These are phyloP conservation scores for Discoglossus pictus DNA, from an alignment of 2,797 vertebrate species.

Conservation along the genomic window DNA sequence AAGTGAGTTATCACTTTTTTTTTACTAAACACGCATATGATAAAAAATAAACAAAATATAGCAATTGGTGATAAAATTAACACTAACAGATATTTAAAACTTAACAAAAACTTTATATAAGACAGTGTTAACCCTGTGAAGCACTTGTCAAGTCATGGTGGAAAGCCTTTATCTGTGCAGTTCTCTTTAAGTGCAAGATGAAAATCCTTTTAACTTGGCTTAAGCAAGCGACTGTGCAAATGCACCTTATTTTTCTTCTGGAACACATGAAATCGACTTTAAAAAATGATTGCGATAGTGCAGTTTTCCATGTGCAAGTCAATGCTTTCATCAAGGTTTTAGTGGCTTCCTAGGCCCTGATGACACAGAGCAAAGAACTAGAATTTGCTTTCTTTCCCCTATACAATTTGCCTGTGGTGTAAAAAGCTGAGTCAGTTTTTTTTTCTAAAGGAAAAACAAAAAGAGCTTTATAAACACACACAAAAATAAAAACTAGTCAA, in stretches of 20 bases:
- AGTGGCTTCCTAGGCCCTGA: background rate
- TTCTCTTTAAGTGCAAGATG: slow-evolving; percentile 34
- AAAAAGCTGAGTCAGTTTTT: slow-evolving; percentile 29
- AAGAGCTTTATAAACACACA: slow-evolving; percentile 52
- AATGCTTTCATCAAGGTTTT: background rate
- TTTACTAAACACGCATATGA: slow-evolving; percentile 47
- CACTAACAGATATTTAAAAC: slow-evolving; percentile 45
- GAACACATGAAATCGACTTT: slow-evolving; percentile 9
- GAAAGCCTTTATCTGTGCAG: slow-evolving; percentile 53
- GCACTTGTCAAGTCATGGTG: slow-evolving; percentile 50
- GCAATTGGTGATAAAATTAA: slow-evolving; percentile 23
- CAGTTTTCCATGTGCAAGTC: slow-evolving; percentile 5
- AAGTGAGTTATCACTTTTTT: slow-evolving; percentile 14
- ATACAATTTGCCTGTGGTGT: slow-evolving; percentile 29
- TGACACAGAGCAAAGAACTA: slow-evolving; percentile 1
- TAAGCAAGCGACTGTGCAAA: slow-evolving; percentile 18
- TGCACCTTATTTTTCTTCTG: slow-evolving; percentile 19
- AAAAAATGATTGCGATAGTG: slow-evolving; percentile 9
- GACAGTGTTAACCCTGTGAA: slow-evolving; percentile 36
- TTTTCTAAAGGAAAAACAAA: slow-evolving; percentile 29
- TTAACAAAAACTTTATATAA: slow-evolving; percentile 39
- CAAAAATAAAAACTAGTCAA: slow-evolving; percentile 53
- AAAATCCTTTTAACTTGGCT: slow-evolving; percentile 19
- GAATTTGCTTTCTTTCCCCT: slow-evolving; percentile 3
- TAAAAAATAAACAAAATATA: slow-evolving; percentile 54